Evolutionary conservation across 2,888 invertebrate species (phyloP), one percentile per base, ranked within the genome.

Genomic region (Lepidocyrtinus sp.): DNA sequence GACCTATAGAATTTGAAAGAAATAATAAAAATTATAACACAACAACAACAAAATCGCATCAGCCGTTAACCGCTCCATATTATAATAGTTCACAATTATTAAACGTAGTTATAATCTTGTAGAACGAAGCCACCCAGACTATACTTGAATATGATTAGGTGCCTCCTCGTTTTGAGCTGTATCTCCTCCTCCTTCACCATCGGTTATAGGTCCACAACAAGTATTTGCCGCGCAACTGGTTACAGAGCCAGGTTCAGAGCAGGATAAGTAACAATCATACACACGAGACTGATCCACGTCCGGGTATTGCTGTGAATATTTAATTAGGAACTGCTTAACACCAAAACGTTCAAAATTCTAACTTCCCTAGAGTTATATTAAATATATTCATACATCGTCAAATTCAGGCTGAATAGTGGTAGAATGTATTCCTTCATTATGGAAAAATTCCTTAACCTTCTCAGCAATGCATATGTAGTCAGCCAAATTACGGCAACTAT

Each of bases 321-420:
- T 46, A 63, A 36, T 46, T 24, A 9, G 36, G 12, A 36, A 65
- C 36, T 26, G 3, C 5, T 26, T 26, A 22, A 1, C 19, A 64
- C 5, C 26, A 17, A 1, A 26, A 26, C 2, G 27, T 64, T 15
- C 25, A 27, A 12, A 27, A 68, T 24, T 68, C 62, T 61, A n/a
- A 36, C 36, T 59, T 70, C 12, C 27, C 19, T 1, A 12, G n/a
- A 19, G 21, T 19, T 50, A 22, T 22, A 26, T 15, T n/a, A n/a
- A 63, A 27, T 26, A 36, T 17, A 27, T n/a, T n/a, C n/a, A 70
- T 80, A 95, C 91, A 88, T 98, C 97, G 69, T 96, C 94, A 89
- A 98, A 98, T 90, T 99, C 99, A 0, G 98, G 98, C 88, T 99
- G 98, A 88, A 99, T 98, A 27, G 99, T 99, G 22, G 98, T 98